A percentile compares a stretch with the other conserved stretches of the same genome.
Conservation (phyloP, 2,888 invertebrate species). For the Lycocerus yunnanus region DNA sequence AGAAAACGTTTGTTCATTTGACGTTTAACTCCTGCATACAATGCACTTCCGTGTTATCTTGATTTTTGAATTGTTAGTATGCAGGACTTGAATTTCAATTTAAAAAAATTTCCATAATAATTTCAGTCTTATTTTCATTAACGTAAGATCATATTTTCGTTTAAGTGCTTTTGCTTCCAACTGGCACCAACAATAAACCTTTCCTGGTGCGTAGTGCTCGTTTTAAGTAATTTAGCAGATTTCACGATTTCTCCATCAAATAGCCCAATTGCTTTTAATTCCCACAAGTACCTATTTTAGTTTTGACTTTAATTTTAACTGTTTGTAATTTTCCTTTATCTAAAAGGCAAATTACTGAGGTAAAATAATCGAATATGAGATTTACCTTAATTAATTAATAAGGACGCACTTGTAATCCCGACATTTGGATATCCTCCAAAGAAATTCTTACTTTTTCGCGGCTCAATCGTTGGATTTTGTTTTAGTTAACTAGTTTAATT, state of each 20-base stretch:
- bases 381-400: not conserved
- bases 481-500: not conserved
- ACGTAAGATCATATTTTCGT: constrained; percentile 5
- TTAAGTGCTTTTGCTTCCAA: constrained; percentile 13
- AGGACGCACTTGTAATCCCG: not conserved
- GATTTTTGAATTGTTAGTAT: not conserved
- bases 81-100: not conserved
- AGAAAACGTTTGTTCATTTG: not conserved
- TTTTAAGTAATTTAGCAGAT: constrained; percentile 18
- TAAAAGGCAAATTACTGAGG: not conserved
- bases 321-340: constrained; percentile 4
- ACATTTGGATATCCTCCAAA: not conserved
- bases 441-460: not conserved
- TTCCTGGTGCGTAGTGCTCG: not conserved
- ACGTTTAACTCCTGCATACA: not conserved
- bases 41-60: not conserved
- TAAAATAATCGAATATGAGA: not conserved
- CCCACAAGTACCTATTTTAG: constrained; percentile 12
- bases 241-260: constrained; percentile 18
- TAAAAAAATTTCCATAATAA: not conserved
- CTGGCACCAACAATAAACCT: constrained; percentile 18
- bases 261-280: constrained; percentile 16
- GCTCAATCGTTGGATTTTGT: not conserved
- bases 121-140: not conserved
- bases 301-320: constrained; percentile 8